Conservation (phyloP, 2,888 invertebrate species). For the Alitta virens region DNA sequence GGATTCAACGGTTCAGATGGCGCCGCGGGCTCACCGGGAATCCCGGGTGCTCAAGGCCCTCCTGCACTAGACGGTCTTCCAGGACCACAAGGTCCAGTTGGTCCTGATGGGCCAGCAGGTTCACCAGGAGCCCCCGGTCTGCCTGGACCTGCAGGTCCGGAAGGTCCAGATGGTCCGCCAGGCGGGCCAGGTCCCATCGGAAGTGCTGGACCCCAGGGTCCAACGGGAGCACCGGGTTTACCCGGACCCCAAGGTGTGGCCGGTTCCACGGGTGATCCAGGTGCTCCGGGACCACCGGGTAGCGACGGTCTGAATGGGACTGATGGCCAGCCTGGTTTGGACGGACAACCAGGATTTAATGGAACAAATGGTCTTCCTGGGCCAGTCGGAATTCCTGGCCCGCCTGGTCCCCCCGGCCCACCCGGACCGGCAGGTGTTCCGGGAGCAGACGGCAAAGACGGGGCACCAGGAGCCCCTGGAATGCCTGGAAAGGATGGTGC, state of each 20-base stretch:
- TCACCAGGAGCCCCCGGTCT: slow-evolving; percentile 18
- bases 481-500: background rate
- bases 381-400: background rate
- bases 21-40: slow-evolving; percentile 17
- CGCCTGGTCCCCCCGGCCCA: slow-evolving; percentile 11
- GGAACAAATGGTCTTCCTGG: background rate
- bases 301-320: background rate
- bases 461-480: slow-evolving; percentile 16
- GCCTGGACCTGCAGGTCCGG: slow-evolving; percentile 20
- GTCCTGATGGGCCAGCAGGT: slow-evolving; percentile 19
- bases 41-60: slow-evolving; percentile 20
- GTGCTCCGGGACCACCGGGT: background rate
- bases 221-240: slow-evolving; percentile 5
- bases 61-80: slow-evolving; percentile 19
- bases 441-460: slow-evolving; percentile 13
- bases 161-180: slow-evolving; percentile 2
- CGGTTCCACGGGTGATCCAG: slow-evolving; percentile 13
- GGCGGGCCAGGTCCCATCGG: slow-evolving; percentile 21
- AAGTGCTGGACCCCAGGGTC: background rate
- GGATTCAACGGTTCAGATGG: slow-evolving; percentile 22
- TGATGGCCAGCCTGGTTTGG: background rate
- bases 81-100: slow-evolving; percentile 25
- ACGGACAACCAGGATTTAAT: background rate
- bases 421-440: slow-evolving; percentile 8
- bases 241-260: slow-evolving; percentile 10